Conservation (phyloP, 2,888 invertebrate genomes). For the Chorisops tibialis region DNA sequence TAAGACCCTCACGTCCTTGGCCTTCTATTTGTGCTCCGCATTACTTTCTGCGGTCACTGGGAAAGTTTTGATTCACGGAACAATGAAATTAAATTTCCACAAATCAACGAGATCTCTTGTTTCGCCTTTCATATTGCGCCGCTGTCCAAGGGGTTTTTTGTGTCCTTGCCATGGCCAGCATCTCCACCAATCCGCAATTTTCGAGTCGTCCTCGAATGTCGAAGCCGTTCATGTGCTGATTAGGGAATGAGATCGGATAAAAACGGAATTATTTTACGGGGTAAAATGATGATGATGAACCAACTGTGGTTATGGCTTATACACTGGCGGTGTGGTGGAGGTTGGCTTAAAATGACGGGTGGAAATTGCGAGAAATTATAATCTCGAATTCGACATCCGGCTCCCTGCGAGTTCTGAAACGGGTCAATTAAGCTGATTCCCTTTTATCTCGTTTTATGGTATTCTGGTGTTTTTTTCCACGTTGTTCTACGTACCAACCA, state of each 20-base stretch:
- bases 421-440: constrained; percentile 25
- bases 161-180: too few species aligned
- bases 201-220: too few species aligned
- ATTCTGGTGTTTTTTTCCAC: constrained; percentile 9
- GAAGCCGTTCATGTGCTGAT: constrained; percentile 16
- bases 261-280: constrained; percentile 30
- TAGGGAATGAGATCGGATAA: constrained; percentile 15
- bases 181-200: too few species aligned
- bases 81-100: constrained; percentile 33
- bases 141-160: too few species aligned
- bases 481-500: too few species aligned
- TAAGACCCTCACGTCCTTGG: too few species aligned
- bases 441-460: constrained; percentile 11
- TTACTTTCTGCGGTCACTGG: constrained; percentile 8
- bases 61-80: constrained; percentile 31
- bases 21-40: too few species aligned
- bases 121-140: too few species aligned
- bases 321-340: background rate
- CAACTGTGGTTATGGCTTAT: constrained; percentile 3
- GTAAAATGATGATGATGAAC: constrained; percentile 26
- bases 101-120: constrained; percentile 30
- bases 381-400: constrained; percentile 22
- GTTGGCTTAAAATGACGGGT: background rate
- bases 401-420: constrained; percentile 18
- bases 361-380: constrained; percentile 19